Evolutionary conservation across 2,113 vertebrate species (phyloP), one percentile per base, ranked within the genome.

Genomic region (Oncorhynchus nerka): DNA sequence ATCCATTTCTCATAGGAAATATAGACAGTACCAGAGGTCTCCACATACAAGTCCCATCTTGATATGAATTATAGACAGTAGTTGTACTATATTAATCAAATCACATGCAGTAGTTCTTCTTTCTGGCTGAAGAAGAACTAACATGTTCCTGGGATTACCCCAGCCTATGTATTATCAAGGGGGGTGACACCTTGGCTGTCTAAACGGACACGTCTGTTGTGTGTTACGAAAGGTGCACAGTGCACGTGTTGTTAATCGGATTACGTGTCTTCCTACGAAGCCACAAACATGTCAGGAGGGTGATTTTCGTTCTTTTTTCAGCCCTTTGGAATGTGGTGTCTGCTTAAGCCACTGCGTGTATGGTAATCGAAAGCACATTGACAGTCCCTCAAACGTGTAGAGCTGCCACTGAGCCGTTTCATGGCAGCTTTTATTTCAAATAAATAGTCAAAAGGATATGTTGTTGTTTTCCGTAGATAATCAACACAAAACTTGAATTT

Each of bases 321-420:
- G 2, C 9, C 39, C 2, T 3, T 12, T 76, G 76, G 75, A 83
- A 79, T 81, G 75, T 66, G 45, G 67, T 74, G 57, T 83, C 73
- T 83, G 75, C 75, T 77, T 69, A 28, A 71, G 68, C 68, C 77
- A 70, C 70, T 62, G 72, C 70, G 71, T 24, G 45, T 68, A 74
- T 61, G 79, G 67, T 78, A 81, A 87, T 84, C 83, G 61, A 70
- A 87, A 85, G 64, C 78, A 85, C 67, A 74, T 78, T 80, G 66
- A 22, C 26, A n/a, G 57, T n/a, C 57, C 20, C 39, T 24, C 71
- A 22, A 51, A 28, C 30, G 57, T 84, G 68, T 66, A 74, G 68
- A 34, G 75, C 64, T 4, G 69, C 57, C 57, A 20, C 45, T 72
- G 74, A 75, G 72, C 75, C 70, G 16, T 74, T 76, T 30, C 28